A percentile compares a stretch with the other conserved stretches of the same genome.
Conservation (phyloP, 2,888 invertebrate species). For the Acrobasis repandana region DNA sequence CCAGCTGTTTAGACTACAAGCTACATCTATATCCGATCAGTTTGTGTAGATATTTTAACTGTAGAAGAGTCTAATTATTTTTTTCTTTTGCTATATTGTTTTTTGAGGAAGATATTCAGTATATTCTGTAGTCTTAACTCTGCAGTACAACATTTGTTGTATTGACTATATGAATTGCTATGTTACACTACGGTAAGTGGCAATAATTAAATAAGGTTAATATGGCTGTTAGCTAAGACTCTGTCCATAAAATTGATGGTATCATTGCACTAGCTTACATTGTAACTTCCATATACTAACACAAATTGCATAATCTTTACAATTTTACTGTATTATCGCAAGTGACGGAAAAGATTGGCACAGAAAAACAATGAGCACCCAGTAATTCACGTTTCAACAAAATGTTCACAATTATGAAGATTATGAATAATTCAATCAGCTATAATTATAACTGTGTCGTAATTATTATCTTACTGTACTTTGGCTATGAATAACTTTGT, state of each 20-base stretch:
- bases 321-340: background rate
- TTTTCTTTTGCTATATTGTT: too few species aligned
- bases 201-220: too few species aligned
- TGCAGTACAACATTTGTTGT: too few species aligned
- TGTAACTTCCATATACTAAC: background rate
- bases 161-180: too few species aligned
- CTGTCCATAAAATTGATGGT: background rate
- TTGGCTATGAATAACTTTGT: background rate
- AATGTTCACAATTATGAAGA: constrained; percentile 11
- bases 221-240: too few species aligned
- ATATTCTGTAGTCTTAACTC: too few species aligned
- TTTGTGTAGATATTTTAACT: too few species aligned
- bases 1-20: too few species aligned
- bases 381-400: constrained; percentile 5
- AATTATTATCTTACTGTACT: constrained; percentile 16
- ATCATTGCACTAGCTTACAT: background rate
- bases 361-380: background rate
- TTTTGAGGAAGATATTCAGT: too few species aligned
- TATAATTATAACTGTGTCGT: constrained; percentile 9
- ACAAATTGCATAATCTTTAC: background rate
- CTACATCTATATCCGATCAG: too few species aligned
- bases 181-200: too few species aligned
- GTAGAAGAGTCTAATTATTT: too few species aligned
- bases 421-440: constrained; percentile 19
- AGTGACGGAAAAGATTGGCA: constrained; percentile 6